Conservation (phyloP, 2,888 invertebrate species). For the Thysanoteuthis rhombus region DNA sequence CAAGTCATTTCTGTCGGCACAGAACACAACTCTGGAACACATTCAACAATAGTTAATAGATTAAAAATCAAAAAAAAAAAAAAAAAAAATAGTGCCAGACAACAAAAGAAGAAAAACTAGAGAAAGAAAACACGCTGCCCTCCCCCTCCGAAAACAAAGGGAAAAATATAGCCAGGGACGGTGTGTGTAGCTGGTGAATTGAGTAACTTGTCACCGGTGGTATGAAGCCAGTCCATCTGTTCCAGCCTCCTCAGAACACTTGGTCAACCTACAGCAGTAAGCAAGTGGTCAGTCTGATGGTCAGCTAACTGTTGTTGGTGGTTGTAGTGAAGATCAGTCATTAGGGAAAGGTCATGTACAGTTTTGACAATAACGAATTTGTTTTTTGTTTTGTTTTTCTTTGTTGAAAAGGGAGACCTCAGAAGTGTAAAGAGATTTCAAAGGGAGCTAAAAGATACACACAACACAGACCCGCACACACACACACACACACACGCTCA, state of each 20-base stretch:
- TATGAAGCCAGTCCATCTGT: constrained; percentile 12
- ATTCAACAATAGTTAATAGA: background rate
- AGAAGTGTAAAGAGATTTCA: constrained; percentile 12
- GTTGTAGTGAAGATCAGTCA: background rate
- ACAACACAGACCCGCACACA: background rate
- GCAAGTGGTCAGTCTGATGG: background rate
- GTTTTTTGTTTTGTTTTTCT: background rate
- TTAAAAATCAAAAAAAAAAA: background rate
- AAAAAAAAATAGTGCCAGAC: too few species aligned
- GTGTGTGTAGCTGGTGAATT: constrained; percentile 12
- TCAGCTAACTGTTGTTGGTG: background rate
- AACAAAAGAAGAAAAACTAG: background rate
- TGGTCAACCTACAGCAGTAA: constrained; percentile 12
- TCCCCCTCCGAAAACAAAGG: background rate
- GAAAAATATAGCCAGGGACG: background rate
- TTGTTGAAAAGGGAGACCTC: background rate
- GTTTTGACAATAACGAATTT: background rate
- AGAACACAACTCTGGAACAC: background rate
- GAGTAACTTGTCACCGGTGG: constrained; percentile 12
- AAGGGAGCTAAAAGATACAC: background rate
- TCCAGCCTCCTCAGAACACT: constrained; percentile 12
- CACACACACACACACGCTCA: background rate
- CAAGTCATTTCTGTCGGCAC: background rate
- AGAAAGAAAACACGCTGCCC: background rate
- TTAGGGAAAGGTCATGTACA: background rate